These are phyloP conservation scores for Drosophila tristis DNA, from an alignment of 1,140 invertebrate genomes.

Conservation along the genomic window DNA sequence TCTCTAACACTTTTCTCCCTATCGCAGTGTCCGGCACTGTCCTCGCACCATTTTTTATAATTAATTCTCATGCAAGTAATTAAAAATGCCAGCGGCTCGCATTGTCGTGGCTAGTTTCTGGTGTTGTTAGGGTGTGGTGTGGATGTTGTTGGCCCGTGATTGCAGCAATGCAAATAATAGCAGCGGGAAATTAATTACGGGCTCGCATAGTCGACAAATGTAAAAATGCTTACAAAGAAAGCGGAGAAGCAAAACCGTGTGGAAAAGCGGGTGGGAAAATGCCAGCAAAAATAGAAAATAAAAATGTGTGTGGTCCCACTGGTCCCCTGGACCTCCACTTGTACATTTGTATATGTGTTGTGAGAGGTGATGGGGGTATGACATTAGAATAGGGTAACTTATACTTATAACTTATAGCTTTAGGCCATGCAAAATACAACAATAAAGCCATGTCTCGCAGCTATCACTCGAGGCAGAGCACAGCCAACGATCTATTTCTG, in stretches of 20 bases:
- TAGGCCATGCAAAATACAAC: no score
- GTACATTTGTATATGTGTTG: no score
- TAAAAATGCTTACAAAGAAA: slow-evolving; percentile 38
- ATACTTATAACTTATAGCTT: no score
- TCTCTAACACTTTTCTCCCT: background rate
- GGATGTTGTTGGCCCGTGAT: slow-evolving; percentile 24
- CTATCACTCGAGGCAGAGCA: no score
- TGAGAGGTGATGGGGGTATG: no score
- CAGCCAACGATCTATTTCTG: no score
- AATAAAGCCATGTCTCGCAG: no score
- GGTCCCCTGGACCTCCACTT: no score
- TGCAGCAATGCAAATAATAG: slow-evolving; percentile 61
- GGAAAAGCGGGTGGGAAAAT: slow-evolving; percentile 7
- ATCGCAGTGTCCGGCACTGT: background rate
- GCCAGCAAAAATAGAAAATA: slow-evolving; percentile 17
- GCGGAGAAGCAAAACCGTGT: background rate
- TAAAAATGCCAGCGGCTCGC: slow-evolving; percentile 73
- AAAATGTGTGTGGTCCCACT: no score
- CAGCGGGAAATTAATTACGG: slow-evolving; percentile 70
- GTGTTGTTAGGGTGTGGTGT: background rate
- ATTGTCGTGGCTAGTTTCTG: slow-evolving; percentile 64
- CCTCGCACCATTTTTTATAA: slow-evolving; percentile 55
- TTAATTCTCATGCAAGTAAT: slow-evolving; percentile 74
- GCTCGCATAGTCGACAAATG: slow-evolving; percentile 54
- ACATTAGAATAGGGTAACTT: no score